Base-by-base conservation (phyloP, 1,140 invertebrate species). In the Samia ricini region DNA sequence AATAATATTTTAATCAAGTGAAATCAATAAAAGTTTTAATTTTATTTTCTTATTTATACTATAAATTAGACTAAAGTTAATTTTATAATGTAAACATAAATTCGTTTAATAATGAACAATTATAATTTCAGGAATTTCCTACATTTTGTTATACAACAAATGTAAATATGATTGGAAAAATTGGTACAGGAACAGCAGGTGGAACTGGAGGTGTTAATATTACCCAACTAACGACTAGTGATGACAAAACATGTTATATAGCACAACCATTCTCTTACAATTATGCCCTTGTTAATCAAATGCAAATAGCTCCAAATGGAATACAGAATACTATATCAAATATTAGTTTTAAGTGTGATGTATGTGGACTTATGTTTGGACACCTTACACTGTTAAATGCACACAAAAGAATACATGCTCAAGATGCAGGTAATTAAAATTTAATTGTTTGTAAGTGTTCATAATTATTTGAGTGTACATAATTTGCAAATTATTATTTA, bases 331-430 rank as follows among this genome's bases (percentile, higher is more conserved):
- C 95, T 52, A 95, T 95, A 72, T 94, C 94, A 19, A 95, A 95
- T 73, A 95, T 95, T 15, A 96, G 95, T 63, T 96, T 95, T 79
- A 96, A 96, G 87, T 97, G 96, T 85, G 96, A 97, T 85, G 94
- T 96, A 3, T 97, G 96, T 79, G 95, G 95, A 23, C 84, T 96
- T 29, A 95, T 96, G 88, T 97, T 97, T 81, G 94, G 94, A 1
- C 95, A 96, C 78, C 90, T 96, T 61, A 93, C 94, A 22, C 78
- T 96, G 50, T 83, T 97, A 0, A 96, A 95, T 85, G 94, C 96
- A 74, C 95, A 97, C 78, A 97, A 96, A 88, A 92, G 95, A 60
- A 95, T 95, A 73, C 95, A 96, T 77, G 93, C 93, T 69, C 90
- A 92, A 62, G 92, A 93, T 68, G 81, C 88, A 78, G 90, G 89